A percentile compares a stretch with the other conserved stretches of the same genome.
These are phyloP conservation scores for Chromobotia macracanthus DNA, from an alignment of 2,797 vertebrate genomes.

Conservation along the genomic window DNA sequence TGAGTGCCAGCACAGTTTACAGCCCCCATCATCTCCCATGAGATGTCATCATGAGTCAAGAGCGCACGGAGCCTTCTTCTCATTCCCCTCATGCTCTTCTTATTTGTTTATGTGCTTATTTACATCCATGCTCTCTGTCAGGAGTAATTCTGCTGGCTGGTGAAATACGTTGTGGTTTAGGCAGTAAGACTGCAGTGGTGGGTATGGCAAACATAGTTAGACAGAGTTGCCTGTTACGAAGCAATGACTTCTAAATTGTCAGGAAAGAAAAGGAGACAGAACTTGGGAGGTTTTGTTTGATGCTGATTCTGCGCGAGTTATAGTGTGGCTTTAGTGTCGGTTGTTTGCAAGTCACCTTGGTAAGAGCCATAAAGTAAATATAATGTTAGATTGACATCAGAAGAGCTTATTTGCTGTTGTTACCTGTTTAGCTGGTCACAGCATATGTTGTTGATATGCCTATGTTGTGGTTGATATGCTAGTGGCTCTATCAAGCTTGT, in stretches of 20 bases:
- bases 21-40: constrained; percentile 40
- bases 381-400: too few species aligned
- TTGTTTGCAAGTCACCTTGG: constrained; percentile 32
- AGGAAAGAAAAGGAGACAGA: constrained; percentile 25
- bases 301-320: neutral
- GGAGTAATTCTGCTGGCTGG: constrained; percentile 29
- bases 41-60: constrained; percentile 47
- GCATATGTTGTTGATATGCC: too few species aligned
- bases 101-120: constrained; percentile 50
- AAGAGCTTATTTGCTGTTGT: too few species aligned
- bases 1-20: constrained; percentile 42
- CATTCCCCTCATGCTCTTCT: constrained; percentile 41
- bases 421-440: too few species aligned
- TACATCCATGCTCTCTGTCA: constrained; percentile 44
- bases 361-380: constrained; percentile 3
- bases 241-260: constrained; percentile 43
- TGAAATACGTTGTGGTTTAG: constrained; percentile 23
- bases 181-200: constrained; percentile 37
- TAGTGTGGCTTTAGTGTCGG: neutral
- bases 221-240: constrained; percentile 37
- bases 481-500: too few species aligned
- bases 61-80: constrained; percentile 30
- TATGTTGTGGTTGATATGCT: too few species aligned
- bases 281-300: constrained; percentile 14
- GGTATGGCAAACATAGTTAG: constrained; percentile 16